Conservation (phyloP, 30 jellyfish, hydroid and myxozoan genomes). For the Aurelia aurita complex sp. Pacific region DNA sequence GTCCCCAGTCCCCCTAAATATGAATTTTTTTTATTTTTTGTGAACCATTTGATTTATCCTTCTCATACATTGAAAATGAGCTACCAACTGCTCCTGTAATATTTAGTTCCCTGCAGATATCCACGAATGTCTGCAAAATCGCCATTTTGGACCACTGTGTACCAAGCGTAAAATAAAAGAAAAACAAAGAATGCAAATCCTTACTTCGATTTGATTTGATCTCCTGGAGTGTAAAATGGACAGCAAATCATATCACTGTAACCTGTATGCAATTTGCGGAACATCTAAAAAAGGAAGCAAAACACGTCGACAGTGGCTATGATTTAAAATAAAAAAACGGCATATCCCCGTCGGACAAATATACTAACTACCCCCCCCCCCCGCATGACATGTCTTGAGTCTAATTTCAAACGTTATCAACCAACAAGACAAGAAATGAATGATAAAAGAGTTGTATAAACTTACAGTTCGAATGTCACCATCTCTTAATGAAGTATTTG, state of each 20-base stretch:
- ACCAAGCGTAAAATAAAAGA: neutral
- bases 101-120: too few species aligned
- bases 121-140: too few species aligned
- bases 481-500: slow-evolving; percentile 86
- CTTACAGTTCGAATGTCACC: slow-evolving; percentile 87
- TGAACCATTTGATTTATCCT: too few species aligned
- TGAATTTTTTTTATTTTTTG: too few species aligned
- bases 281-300: slow-evolving; percentile 69
- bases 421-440: neutral
- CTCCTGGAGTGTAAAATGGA: slow-evolving; percentile 97
- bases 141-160: too few species aligned
- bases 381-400: neutral
- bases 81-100: too few species aligned
- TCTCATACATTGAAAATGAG: too few species aligned
- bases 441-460: neutral
- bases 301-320: too few species aligned
- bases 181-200: neutral
- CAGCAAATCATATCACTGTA: slow-evolving; percentile 87
- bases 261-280: slow-evolving; percentile 84
- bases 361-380: too few species aligned
- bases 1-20: too few species aligned
- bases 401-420: neutral
- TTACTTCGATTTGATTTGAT: slow-evolving; percentile 85
- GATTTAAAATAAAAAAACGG: too few species aligned
- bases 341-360: too few species aligned